Evolutionary conservation across 2,113 vertebrate genomes (phyloP).

Genomic region (Bos javanicus): DNA sequence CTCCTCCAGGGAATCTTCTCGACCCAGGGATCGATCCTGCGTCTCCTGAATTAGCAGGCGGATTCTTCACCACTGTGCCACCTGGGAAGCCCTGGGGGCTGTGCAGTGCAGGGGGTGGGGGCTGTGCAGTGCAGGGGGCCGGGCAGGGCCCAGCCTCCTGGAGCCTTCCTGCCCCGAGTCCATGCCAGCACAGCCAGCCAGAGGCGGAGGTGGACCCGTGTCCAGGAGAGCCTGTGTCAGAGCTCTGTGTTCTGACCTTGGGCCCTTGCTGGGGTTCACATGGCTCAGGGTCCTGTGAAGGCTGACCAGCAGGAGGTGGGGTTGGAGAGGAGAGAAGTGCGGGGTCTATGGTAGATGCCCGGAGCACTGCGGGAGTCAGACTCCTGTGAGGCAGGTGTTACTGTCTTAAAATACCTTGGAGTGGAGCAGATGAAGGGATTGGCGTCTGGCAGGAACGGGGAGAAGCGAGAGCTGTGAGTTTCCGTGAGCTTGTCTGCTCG

Average conservation of each 20-base stretch:
- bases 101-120: too few species aligned
- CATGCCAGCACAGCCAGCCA: not conserved
- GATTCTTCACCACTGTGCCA: not conserved
- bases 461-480: not conserved
- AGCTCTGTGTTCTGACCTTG: not conserved
- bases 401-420: not conserved
- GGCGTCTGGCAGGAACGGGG: not conserved
- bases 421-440: not conserved
- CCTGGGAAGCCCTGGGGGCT: not conserved
- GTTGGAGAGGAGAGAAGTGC: not conserved
- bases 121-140: not conserved
- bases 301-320: fast-evolving
- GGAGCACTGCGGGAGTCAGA: not conserved
- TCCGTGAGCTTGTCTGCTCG: not conserved
- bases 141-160: too few species aligned
- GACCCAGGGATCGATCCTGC: not conserved
- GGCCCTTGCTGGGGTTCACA: fast-evolving
- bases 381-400: not conserved
- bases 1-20: not conserved
- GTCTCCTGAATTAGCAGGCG: not conserved
- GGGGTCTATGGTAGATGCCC: not conserved
- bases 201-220: not conserved
- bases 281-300: not conserved
- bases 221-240: not conserved
- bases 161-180: not conserved